Percentiles rank a stretch among this genome's conserved stretches.
These are phyloP conservation scores for Phyllostomus discolor DNA, from an alignment of 2,113 vertebrate species.

Conservation along the genomic window DNA sequence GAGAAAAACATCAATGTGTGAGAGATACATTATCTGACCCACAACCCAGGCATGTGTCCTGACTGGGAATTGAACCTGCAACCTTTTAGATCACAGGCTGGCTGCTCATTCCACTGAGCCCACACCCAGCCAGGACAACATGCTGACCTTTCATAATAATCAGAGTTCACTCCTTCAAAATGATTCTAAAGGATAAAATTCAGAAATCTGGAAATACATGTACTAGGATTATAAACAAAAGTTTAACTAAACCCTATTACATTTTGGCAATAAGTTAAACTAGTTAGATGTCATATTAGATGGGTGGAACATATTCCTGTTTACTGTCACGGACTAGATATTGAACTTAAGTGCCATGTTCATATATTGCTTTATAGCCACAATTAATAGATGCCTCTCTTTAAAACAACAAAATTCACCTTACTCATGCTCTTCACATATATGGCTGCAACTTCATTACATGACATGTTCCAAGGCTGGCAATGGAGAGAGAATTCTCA, in stretches of 20 bases:
- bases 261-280: constrained; percentile 16
- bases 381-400: background rate
- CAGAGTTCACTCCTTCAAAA: background rate
- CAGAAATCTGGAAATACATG: background rate
- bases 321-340: background rate
- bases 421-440: background rate
- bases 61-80: no score
- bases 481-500: background rate
- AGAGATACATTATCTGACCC: no score
- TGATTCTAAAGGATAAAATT: background rate
- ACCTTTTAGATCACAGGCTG: no score
- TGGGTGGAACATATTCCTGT: background rate
- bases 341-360: background rate
- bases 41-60: no score
- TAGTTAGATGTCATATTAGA: background rate
- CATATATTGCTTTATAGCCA: background rate
- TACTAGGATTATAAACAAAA: constrained; percentile 38
- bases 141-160: background rate
- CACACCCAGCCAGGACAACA: background rate
- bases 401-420: constrained; percentile 15
- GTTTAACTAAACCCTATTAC: background rate
- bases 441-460: background rate
- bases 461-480: background rate
- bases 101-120: no score
- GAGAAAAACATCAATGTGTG: no score